Conservation (phyloP, 2,888 invertebrate species). For the Lithophane leautieri region DNA sequence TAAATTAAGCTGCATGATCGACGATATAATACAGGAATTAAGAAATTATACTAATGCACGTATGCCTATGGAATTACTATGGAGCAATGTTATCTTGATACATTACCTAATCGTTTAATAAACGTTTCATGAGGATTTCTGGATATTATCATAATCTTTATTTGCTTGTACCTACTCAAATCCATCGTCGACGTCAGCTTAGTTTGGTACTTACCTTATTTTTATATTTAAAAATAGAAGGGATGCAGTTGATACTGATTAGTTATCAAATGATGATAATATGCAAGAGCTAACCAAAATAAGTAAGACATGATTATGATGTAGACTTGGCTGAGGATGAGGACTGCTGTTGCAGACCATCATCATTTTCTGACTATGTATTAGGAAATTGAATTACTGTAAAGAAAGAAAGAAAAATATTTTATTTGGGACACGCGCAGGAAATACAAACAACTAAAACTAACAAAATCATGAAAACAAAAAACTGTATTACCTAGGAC, state of each 20-base stretch:
- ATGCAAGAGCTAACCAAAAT: neutral
- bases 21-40: slow-evolving; percentile 15
- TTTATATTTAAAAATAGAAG: neutral
- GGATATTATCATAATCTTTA: slow-evolving; percentile 32
- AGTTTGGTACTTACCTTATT: neutral
- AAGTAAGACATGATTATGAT: neutral
- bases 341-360: neutral
- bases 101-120: slow-evolving; percentile 6
- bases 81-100: slow-evolving; percentile 17
- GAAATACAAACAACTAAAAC: neutral
- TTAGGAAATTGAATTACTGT: neutral
- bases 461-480: neutral
- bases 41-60: neutral
- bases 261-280: neutral
- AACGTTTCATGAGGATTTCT: slow-evolving; percentile 17
- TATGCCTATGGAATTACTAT: neutral
- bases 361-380: neutral
- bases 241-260: slow-evolving; percentile 15
- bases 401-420: neutral
- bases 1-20: neutral
- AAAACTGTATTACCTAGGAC: neutral
- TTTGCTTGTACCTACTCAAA: slow-evolving; percentile 2
- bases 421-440: neutral
- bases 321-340: neutral
- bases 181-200: neutral